These are phyloP conservation scores for Bothrops alternatus DNA, from an alignment of 2,797 vertebrate species.

Conservation along the genomic window DNA sequence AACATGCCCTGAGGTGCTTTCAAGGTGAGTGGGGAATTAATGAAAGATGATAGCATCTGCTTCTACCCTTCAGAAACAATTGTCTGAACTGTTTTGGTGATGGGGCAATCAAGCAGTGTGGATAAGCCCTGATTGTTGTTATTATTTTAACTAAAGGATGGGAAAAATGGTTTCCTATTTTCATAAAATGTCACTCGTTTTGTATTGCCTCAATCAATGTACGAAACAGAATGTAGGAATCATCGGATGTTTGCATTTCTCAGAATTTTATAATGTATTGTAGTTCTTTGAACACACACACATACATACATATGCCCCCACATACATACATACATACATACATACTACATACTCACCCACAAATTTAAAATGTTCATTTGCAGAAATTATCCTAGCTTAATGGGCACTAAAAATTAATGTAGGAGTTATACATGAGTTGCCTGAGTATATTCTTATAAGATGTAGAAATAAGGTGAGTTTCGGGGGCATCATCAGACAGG, in stretches of 20 bases:
- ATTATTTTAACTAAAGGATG: neutral
- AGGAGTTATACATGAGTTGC: neutral
- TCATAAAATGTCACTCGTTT: neutral
- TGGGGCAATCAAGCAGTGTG: neutral
- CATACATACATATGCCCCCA: rapidly evolving
- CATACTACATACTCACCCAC: neutral
- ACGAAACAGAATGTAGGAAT: neutral
- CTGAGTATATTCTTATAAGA: neutral
- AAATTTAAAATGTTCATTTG: neutral
- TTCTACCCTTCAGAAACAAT: neutral
- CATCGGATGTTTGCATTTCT: neutral
- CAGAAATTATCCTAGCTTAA: neutral
- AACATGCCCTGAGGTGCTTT: neutral
- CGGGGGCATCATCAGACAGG: neutral
- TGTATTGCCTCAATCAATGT: neutral
- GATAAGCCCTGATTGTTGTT: neutral
- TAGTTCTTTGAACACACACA: neutral
- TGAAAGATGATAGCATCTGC: neutral
- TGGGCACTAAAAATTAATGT: neutral
- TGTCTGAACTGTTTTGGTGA: neutral
- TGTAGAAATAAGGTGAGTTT: neutral
- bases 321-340: neutral
- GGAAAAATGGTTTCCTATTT: neutral
- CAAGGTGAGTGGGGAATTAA: neutral
- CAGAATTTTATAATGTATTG: neutral